These are phyloP conservation scores for Piprites chloris DNA, from an alignment of 2,113 vertebrate species.

Conservation along the genomic window DNA sequence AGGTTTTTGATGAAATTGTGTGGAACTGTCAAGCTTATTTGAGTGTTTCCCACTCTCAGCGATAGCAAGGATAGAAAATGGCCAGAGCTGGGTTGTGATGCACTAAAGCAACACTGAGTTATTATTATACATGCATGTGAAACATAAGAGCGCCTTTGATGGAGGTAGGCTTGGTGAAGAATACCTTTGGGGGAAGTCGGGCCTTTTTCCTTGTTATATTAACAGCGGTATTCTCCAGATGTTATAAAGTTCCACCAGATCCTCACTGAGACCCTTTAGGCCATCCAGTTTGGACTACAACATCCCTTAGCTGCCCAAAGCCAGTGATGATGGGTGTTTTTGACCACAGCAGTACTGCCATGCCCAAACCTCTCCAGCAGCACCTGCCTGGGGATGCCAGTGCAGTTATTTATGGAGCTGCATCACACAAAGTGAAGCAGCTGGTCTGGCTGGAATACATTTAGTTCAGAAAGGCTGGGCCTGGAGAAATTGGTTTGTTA, in stretches of 20 bases:
- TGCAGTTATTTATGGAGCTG: not conserved
- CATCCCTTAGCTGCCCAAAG: not conserved
- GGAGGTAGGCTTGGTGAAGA: not conserved
- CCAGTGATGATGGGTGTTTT: fast-evolving
- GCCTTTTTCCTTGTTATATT: not conserved
- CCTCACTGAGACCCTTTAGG: not conserved
- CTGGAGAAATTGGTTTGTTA: not conserved
- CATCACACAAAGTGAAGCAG: not conserved
- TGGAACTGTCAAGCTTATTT: not conserved
- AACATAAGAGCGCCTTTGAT: not conserved
- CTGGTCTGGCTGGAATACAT: not conserved
- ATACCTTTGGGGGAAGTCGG: not conserved
- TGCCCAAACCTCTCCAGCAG: not conserved
- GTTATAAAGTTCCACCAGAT: not conserved
- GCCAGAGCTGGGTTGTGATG: not conserved
- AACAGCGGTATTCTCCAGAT: not conserved
- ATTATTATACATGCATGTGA: fast-evolving
- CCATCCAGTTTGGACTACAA: not conserved
- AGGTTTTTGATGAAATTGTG: slow-evolving; percentile 24
- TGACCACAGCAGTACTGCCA: not conserved
- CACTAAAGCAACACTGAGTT: not conserved
- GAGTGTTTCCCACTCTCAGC: not conserved
- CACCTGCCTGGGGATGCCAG: fast-evolving
- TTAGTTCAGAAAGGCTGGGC: not conserved
- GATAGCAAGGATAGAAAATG: not conserved